Evolutionary conservation across 2,797 vertebrate genomes (phyloP), one percentile per base, ranked within the genome.

Genomic region (Florisuga fusca): DNA sequence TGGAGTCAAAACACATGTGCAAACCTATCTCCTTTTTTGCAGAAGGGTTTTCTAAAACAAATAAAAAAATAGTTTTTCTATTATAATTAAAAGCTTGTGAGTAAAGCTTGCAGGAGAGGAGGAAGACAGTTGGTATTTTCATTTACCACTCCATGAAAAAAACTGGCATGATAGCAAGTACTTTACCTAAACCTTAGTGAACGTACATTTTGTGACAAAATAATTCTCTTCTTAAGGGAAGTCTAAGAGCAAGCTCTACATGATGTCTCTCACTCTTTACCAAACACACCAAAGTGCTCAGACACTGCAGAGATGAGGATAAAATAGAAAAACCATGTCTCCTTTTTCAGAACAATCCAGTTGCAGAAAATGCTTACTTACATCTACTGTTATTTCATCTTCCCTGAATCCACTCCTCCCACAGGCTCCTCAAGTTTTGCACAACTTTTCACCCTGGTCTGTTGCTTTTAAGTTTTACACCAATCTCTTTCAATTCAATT

Each of bases 1-100:
- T 21, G 45, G 41, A 88, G 80, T 87, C 63, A 94, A 94, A 95
- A 75, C 69, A 81, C 50, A 79, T 79, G 93, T 86, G 45, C 31
- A 79, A 81, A 63, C 54, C 36, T 31, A 23, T 2, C 20, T 91
- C 50, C 43, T 85, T 62, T 80, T 46, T 86, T 83, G 87, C 25
- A 33, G 78, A 57, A 54, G 38, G 11, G 63, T 84, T 77, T 85
- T 63, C 34, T 69, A 48, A 81, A 85, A 72, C 4, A 58, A 31
- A 45, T 19, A 15, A 72, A 51, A 26, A 18, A 34, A 8, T 7
- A 46, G 4, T 48, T 67, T 54, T 54, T 14, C 26, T 68, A 31
- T 75, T 78, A 27, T 29, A 74, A 74, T 54, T 20, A 69, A 80
- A 91, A 80, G n/a, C 22, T 55, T 38, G 12, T 26, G 20, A 67